These are phyloP conservation scores for Smittia sp. DNA, from an alignment of 2,888 invertebrate species.

Conservation along the genomic window DNA sequence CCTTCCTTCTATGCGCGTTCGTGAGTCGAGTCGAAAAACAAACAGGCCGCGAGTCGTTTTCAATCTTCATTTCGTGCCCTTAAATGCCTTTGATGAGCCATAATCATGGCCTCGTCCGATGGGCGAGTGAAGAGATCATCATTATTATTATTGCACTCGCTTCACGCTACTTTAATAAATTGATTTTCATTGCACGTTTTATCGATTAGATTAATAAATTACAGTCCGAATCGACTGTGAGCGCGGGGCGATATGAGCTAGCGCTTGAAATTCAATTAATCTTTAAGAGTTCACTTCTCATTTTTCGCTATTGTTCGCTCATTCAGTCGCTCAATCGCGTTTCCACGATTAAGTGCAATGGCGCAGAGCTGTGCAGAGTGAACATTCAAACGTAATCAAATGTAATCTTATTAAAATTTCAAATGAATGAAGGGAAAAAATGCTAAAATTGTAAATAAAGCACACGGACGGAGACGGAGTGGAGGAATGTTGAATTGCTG, in stretches of 20 bases:
- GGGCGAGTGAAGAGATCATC: neutral
- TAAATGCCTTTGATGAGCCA: conserved; percentile 16
- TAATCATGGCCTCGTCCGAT: neutral
- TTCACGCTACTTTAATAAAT: conserved; percentile 27
- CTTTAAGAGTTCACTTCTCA: neutral
- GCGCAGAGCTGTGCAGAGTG: neutral
- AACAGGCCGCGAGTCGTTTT: conserved; percentile 11
- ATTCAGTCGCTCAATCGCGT: neutral
- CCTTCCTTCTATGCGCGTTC: neutral
- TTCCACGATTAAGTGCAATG: no score
- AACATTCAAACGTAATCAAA: neutral
- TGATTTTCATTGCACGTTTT: conserved; percentile 28
- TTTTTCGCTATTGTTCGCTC: neutral
- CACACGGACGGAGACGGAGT: neutral
- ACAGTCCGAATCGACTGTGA: neutral
- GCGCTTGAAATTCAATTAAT: neutral
- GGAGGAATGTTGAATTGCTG: neutral
- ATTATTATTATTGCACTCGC: conserved; percentile 7
- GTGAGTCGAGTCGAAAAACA: neutral
- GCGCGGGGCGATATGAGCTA: neutral
- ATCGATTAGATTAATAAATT: conserved; percentile 10
- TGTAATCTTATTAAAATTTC: conserved; percentile 5
- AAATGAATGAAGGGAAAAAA: neutral
- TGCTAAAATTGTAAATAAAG: neutral
- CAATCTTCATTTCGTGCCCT: conserved; percentile 21